Conservation (phyloP, 2,888 invertebrate species). For the Chironomus riparius region DNA sequence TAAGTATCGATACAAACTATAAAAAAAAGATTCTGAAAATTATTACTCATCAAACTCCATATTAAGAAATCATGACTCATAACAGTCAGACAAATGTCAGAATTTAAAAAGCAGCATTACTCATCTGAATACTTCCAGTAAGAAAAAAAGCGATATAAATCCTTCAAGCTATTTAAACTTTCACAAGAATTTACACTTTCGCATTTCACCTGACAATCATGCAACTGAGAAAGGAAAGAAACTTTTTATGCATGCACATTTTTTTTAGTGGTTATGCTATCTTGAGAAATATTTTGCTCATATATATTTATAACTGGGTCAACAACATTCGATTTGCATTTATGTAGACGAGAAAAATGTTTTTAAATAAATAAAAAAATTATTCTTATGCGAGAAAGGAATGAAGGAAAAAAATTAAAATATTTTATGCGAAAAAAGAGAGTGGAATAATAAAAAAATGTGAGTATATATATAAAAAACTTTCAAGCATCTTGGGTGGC, state of each 20-base stretch:
- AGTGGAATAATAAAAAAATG: not conserved
- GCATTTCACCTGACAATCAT: constrained; percentile 6
- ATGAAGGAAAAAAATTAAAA: not conserved
- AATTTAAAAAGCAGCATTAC: not conserved
- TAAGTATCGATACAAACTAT: not conserved
- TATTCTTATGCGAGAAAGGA: not conserved
- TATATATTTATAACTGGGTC: not conserved
- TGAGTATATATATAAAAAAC: not conserved
- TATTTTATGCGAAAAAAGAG: not conserved
- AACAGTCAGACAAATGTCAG: no score
- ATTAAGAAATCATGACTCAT: no score
- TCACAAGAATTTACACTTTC: not conserved
- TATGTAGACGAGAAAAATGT: not conserved
- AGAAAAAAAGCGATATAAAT: not conserved
- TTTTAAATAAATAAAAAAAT: not conserved
- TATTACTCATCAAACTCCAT: no score
- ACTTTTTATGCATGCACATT: not conserved
- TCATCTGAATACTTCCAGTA: not conserved
- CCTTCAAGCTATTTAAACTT: not conserved
- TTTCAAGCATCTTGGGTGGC: not conserved
- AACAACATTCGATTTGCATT: not conserved
- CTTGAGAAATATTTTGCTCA: not conserved
- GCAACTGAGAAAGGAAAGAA: not conserved
- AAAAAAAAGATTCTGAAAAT: no score
- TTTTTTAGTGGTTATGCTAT: not conserved